Evolutionary conservation across 2,888 invertebrate species (phyloP).

Genomic region (Toxonevra muliebris): DNA sequence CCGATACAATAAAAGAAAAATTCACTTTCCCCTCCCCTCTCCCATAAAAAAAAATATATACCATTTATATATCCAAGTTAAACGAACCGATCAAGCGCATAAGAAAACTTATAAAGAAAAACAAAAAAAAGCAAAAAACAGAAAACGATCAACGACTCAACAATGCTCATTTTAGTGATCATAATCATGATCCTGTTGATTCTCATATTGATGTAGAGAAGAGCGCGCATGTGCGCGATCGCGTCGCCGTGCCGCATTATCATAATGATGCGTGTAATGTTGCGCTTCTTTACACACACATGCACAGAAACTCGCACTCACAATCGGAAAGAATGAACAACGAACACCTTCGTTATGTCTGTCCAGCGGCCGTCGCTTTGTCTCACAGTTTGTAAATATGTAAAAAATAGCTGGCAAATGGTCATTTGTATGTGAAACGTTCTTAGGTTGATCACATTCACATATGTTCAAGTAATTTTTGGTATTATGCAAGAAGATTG

Average conservation of each 20-base stretch:
- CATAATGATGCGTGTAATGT: constrained; percentile 61
- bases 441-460: neutral
- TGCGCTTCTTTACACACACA: constrained; percentile 21
- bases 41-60: constrained; percentile 25
- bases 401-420: neutral
- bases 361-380: neutral
- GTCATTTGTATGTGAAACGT: constrained; percentile 11
- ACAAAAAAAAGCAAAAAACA: constrained; percentile 12
- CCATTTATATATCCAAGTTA: constrained; percentile 26
- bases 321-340: neutral
- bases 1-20: constrained; percentile 14
- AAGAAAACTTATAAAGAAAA: neutral
- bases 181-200: constrained; percentile 16
- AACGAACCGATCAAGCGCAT: too few species aligned
- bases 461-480: too few species aligned
- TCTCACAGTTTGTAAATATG: neutral
- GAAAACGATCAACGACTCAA: constrained; percentile 25
- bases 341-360: neutral
- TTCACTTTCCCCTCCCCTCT: too few species aligned
- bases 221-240: constrained; percentile 20
- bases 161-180: constrained; percentile 35
- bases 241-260: constrained; percentile 39
- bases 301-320: neutral
- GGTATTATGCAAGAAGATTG: neutral
- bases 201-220: constrained; percentile 11